A percentile compares a stretch with the other conserved stretches of the same genome.
Conservation (phyloP, 37 sponge, comb jelly and placozoan genomes). For the Chondrilla cf. caribensis region DNA sequence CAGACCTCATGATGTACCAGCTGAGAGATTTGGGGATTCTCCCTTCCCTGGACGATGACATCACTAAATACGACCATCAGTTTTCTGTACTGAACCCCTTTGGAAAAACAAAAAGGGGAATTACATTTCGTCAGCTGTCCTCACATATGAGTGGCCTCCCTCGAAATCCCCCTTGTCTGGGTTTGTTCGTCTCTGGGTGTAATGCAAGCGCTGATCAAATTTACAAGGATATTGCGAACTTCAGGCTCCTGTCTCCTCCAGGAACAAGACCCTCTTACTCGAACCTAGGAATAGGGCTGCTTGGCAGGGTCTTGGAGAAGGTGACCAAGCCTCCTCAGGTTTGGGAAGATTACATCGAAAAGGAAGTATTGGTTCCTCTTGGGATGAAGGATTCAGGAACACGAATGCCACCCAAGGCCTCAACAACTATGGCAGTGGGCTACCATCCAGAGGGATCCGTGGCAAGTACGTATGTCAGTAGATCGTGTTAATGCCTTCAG, state of each 20-base stretch:
- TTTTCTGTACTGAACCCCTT: slow-evolving; percentile 64
- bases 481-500: no score
- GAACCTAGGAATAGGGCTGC: slow-evolving; percentile 72
- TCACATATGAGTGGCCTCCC: slow-evolving; percentile 76
- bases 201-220: slow-evolving; percentile 28
- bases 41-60: slow-evolving; percentile 45
- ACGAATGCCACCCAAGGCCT: slow-evolving; percentile 17
- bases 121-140: slow-evolving; percentile 68
- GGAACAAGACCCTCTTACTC: slow-evolving; percentile 64
- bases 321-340: background rate
- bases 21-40: slow-evolving; percentile 46
- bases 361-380: slow-evolving; percentile 44
- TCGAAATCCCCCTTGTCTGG: slow-evolving; percentile 54
- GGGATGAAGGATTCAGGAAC: slow-evolving; percentile 55
- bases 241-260: slow-evolving; percentile 58
- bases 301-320: slow-evolving; percentile 43
- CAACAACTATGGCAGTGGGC: slow-evolving; percentile 58
- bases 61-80: slow-evolving; percentile 40
- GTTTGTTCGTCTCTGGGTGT: slow-evolving; percentile 51
- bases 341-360: slow-evolving; percentile 58
- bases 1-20: slow-evolving; percentile 54
- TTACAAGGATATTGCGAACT: slow-evolving; percentile 28
- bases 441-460: slow-evolving; percentile 39
- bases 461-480: slow-evolving; percentile 23
- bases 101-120: slow-evolving; percentile 41